Evolutionary conservation across 2,888 invertebrate species (phyloP), one percentile per base, ranked within the genome.

Genomic region (Asteroscopus sphinx): DNA sequence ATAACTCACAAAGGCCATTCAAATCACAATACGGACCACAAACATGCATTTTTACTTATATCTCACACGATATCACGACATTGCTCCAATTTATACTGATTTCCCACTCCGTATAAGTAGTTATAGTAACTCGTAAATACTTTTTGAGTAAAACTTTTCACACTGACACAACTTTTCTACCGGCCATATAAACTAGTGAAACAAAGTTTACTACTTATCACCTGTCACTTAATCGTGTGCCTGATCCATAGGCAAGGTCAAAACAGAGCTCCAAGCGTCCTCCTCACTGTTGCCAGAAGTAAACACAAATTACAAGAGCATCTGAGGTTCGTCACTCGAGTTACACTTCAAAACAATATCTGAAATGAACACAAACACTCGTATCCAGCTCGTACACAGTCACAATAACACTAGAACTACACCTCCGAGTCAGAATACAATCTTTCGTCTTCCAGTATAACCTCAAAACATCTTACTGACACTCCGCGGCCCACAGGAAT

Each of bases 401-500:
- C 82, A 84, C 83, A 64, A 74, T 77, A 82, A 80, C 82, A 82
- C 82, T 73, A 75, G 75, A 80, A 86, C 83, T 76, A 55, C 80
- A 82, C 81, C 81, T 85, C 80, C 76, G 68, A 87, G 87, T 91
- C 88, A 89, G 72, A 80, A 84, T 81, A 87, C 82, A 86, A 88
- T 91, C 87, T 89, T 86, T 89, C 88, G 87, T 83, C 88, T 89
- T 81, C 80, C 80, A 88, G 83, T 81, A 92, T 94, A 93, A 94
- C 94, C 94, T 94, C 92, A 93, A 94, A 94, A 91, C 93, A 93
- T 94, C 92, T 93, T 91, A 92, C 93, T 92, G 93, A 92, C 92
- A 92, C 94, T 93, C 93, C 93, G 92, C 92, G 93, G 92, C 91
- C 93, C 92, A 93, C 93, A 93, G 92, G 94, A 94, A 94, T 94